Conservation (phyloP, 2,888 invertebrate genomes). For the Melanostoma mellinum region DNA sequence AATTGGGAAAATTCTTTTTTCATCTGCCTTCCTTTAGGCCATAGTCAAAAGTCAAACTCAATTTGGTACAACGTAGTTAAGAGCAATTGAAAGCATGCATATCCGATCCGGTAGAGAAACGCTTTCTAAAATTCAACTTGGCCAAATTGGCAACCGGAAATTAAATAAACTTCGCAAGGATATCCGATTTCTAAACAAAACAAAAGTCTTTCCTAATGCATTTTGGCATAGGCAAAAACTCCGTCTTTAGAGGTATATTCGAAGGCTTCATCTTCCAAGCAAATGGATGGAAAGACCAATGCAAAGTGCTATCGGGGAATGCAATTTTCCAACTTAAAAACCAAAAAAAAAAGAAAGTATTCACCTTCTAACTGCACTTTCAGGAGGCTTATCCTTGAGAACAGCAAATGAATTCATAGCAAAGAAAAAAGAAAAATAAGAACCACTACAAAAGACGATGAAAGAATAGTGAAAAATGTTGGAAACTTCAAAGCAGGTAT, state of each 20-base stretch:
- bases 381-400: conserved; percentile 8
- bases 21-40: too few relatives aligned
- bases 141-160: conserved; percentile 49
- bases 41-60: conserved; percentile 13
- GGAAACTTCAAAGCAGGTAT: conserved; percentile 37
- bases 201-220: conserved; percentile 32
- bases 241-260: not conserved
- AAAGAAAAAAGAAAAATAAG: not conserved
- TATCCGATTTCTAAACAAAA: conserved; percentile 45
- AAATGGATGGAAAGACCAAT: conserved; percentile 23
- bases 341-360: conserved; percentile 8
- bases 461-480: conserved; percentile 24
- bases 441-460: conserved; percentile 8
- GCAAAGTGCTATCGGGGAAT: conserved; percentile 43
- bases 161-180: conserved; percentile 61
- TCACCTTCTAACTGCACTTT: conserved; percentile 24
- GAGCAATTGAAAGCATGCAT: conserved; percentile 35
- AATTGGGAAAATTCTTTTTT: too few relatives aligned
- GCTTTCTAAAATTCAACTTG: conserved; percentile 34
- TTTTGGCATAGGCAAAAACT: conserved; percentile 34
- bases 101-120: conserved; percentile 16
- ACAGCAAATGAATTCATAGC: conserved; percentile 17
- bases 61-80: conserved; percentile 32
- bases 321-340: conserved; percentile 27
- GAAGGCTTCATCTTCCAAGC: conserved; percentile 10